Conservation (phyloP, 2,888 invertebrate species). For the Clusia tigrina region DNA sequence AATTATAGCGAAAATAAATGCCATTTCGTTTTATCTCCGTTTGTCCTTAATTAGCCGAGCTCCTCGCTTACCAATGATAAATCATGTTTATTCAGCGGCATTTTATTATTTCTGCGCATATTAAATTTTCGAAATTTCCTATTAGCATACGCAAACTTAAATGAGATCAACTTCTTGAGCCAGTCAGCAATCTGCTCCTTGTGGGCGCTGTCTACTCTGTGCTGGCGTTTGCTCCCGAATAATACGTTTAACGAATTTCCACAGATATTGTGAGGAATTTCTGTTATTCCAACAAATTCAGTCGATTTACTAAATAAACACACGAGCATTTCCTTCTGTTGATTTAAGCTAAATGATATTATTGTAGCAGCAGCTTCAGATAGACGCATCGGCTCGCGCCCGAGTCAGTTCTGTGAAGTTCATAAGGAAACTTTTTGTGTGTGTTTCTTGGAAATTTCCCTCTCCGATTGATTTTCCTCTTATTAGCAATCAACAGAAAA, state of each 20-base stretch:
- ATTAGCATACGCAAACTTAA: constrained; percentile 33
- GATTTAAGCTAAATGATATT: constrained; percentile 2
- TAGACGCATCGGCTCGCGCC: constrained; percentile 18
- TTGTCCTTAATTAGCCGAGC: too few species aligned
- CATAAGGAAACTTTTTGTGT: too few species aligned
- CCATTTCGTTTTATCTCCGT: too few species aligned
- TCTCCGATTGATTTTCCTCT: constrained; percentile 31
- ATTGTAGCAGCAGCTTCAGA: neutral
- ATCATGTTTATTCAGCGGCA: too few species aligned
- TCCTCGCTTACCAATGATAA: too few species aligned
- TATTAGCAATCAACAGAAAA: neutral
- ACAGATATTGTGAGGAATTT: neutral
- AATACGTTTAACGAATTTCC: constrained; percentile 49
- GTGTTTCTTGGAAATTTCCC: too few species aligned
- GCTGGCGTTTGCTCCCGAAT: neutral
- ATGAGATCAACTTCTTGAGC: constrained; percentile 41
- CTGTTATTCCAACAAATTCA: constrained; percentile 60
- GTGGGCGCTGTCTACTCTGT: neutral
- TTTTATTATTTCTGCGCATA: too few species aligned
- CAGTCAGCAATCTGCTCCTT: too few species aligned
- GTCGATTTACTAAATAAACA: constrained; percentile 60
- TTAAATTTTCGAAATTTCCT: constrained; percentile 10
- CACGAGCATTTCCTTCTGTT: constrained; percentile 12
- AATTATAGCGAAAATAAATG: too few species aligned
- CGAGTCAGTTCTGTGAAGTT: too few species aligned